Evolutionary conservation across 2,113 vertebrate species (phyloP).

Genomic region (Gavia stellata): DNA sequence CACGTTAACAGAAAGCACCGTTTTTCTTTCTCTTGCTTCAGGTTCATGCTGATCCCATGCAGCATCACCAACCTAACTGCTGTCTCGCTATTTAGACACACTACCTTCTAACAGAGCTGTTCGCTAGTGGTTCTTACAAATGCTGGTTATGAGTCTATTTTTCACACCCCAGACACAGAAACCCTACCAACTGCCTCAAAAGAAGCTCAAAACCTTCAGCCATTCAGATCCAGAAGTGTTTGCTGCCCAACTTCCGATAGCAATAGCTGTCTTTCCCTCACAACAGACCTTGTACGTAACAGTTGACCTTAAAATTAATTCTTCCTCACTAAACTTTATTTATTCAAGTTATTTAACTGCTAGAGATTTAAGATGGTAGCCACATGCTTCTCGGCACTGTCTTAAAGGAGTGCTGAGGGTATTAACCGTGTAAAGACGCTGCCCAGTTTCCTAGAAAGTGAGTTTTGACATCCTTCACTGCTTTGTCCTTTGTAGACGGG

Average conservation of each 20-base stretch:
- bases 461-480: neutral
- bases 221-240: neutral
- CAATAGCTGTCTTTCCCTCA: too few relatives aligned
- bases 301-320: neutral
- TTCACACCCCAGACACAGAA: neutral
- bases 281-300: neutral
- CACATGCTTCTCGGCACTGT: neutral
- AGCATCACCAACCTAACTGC: rapidly evolving
- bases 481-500: neutral
- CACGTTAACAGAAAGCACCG: neutral
- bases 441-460: neutral
- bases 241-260: neutral
- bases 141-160: neutral
- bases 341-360: neutral
- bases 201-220: neutral
- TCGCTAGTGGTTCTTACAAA: neutral
- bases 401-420: neutral
- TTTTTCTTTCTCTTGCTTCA: neutral
- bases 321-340: neutral
- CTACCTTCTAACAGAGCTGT: neutral
- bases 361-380: neutral
- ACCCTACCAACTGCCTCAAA: neutral
- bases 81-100: neutral
- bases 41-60: neutral
- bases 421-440: neutral